Evolutionary conservation across 2,888 invertebrate genomes (phyloP), one percentile per base, ranked within the genome.

Genomic region (Apoderus coryli): DNA sequence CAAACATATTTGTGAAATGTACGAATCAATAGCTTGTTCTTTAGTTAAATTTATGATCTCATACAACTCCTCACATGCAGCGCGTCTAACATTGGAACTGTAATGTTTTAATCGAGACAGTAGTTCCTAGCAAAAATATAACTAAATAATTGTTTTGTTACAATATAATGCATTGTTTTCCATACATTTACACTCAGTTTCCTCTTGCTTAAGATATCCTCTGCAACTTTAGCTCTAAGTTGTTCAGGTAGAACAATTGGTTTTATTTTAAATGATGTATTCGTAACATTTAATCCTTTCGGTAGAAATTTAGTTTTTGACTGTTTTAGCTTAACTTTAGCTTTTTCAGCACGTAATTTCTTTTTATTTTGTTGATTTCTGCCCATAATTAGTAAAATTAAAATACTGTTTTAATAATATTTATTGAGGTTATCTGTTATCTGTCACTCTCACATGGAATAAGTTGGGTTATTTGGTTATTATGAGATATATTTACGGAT

Each of bases 201-300:
- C 35, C 72, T 64, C 16, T 63, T 67, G 28, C 77, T 77, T 16
- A 76, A 57, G 28, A 70, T 65, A 45, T 73, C 70, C 4, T 59
- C 52, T 11, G 57, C 31, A 14, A 37, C 59, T 45, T 67, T 66
- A 14, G 54, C 47, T 44, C 62, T 63, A 10, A 86, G 52, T 49
- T 90, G 89, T 45, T 84, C 78, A 23, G 69, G 70, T 22, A 93
- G 67, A 2, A 85, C 65, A 42, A 93, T 88, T 49, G 86, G 82
- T 47, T 80, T 80, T 0, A 88, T 71, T 66, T 89, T 88, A 48
- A 93, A 90, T 45, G 76, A 74, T 0, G 86, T 79, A 53, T 86
- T 76, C 0, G 92, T 92, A 3, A 85, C 74, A 67, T 92, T 93
- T 29, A 77, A 71, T 4, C 86, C 86, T 62, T 85, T 90, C 0